Evolutionary conservation across 2,888 invertebrate species (phyloP).

Genomic region (Caenorhabditis doughertyi): DNA sequence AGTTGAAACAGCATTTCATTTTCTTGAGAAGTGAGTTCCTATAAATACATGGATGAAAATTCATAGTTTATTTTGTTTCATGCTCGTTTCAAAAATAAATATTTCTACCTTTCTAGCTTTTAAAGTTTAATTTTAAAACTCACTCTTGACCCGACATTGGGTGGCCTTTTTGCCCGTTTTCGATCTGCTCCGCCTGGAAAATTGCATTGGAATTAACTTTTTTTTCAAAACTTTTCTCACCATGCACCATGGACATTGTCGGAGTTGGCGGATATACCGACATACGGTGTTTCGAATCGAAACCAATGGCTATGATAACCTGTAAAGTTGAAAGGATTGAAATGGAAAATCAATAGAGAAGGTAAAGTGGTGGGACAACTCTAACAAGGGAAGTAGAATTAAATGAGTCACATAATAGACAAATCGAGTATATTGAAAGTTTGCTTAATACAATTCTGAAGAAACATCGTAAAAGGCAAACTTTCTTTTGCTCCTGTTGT

Average conservation of each 20-base stretch:
- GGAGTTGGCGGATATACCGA: slow-evolving; percentile 66
- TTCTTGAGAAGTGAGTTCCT: slow-evolving; percentile 64
- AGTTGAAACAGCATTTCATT: slow-evolving; percentile 60
- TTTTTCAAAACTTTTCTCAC: slow-evolving; percentile 29
- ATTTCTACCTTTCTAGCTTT: too few species aligned
- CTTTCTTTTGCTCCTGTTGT: slow-evolving; percentile 30
- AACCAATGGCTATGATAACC: not conserved
- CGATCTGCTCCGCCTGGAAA: slow-evolving; percentile 55
- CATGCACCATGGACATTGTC: slow-evolving; percentile 58
- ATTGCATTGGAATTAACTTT: not conserved
- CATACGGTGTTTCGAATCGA: slow-evolving; percentile 25
- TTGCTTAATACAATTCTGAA: slow-evolving; percentile 32
- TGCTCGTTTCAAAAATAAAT: too few species aligned
- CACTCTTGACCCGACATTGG: slow-evolving; percentile 60
- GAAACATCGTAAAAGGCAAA: slow-evolving; percentile 43
- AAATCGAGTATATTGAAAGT: slow-evolving; percentile 12
- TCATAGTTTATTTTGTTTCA: too few species aligned
- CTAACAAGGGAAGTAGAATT: slow-evolving; percentile 1
- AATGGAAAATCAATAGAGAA: slow-evolving; percentile 25
- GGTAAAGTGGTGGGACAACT: not conserved
- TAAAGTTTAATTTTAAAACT: slow-evolving; percentile 3
- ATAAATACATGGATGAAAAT: slow-evolving; percentile 9
- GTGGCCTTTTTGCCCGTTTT: slow-evolving; percentile 52
- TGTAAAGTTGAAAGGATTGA: not conserved
- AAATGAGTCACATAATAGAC: slow-evolving; percentile 26